Percentiles rank a stretch among this genome's conserved stretches.
These are phyloP conservation scores for Esox masquinongy DNA, from an alignment of 2,797 vertebrate genomes.

Conservation along the genomic window DNA sequence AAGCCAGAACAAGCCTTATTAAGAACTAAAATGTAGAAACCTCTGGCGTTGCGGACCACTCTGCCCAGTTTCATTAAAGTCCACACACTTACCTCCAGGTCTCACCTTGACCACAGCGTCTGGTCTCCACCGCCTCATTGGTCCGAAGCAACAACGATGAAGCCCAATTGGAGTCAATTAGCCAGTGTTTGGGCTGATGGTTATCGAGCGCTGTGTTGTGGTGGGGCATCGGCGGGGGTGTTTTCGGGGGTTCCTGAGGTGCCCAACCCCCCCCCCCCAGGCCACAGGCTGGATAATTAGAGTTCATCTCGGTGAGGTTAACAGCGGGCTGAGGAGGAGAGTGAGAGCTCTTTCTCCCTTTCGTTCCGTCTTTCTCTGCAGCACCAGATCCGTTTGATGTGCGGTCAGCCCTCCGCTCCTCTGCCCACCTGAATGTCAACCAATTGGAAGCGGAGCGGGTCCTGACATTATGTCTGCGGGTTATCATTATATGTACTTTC, in stretches of 20 bases:
- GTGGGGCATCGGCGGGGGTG: conserved; percentile 51
- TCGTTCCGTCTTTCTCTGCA: too few species aligned
- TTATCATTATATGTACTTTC: conserved; percentile 90
- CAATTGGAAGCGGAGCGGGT: conserved; percentile 78
- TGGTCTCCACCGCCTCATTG: not conserved
- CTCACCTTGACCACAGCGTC: conserved; percentile 24
- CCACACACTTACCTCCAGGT: conserved; percentile 13
- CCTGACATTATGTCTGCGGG: conserved; percentile 90
- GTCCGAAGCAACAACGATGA: conserved; percentile 58
- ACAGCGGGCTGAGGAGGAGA: conserved; percentile 54
- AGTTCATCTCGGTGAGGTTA: conserved; percentile 6
- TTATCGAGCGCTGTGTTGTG: conserved; percentile 59
- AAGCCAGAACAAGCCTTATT: too few species aligned
- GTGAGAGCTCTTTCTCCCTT: not conserved
- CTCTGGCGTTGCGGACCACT: too few species aligned
- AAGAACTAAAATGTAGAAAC: too few species aligned
- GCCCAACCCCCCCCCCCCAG: not conserved
- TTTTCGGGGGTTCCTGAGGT: conserved; percentile 34
- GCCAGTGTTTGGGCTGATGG: conserved; percentile 67
- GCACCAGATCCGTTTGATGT: too few species aligned
- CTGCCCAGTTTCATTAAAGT: not conserved
- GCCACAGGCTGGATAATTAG: conserved; percentile 17
- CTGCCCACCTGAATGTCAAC: conserved; percentile 81
- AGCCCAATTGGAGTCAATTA: conserved; percentile 68
- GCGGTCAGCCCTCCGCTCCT: not conserved